These are phyloP conservation scores for Catagonus wagneri DNA, from an alignment of 2,113 vertebrate species.

Conservation along the genomic window DNA sequence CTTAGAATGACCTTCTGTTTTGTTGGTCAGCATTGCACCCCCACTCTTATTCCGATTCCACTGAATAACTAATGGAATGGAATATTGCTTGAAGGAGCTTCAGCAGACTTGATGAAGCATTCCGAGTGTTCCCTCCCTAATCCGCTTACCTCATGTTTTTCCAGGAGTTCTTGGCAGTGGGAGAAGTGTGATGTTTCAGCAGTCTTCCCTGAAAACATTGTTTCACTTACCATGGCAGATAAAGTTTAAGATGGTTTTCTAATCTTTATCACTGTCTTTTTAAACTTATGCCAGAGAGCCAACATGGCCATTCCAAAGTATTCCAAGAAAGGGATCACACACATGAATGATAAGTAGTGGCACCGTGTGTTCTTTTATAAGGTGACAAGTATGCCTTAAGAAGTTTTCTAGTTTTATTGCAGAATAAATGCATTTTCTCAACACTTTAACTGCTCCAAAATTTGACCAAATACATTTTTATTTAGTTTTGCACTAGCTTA, in stretches of 20 bases:
- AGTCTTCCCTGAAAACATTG: slow-evolving; percentile 58
- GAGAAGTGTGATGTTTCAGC: slow-evolving; percentile 69
- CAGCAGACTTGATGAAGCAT: slow-evolving; percentile 75
- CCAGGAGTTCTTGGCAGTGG: slow-evolving; percentile 72
- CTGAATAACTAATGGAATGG: slow-evolving; percentile 77
- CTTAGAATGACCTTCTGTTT: slow-evolving; percentile 69
- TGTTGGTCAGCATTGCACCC: slow-evolving; percentile 68
- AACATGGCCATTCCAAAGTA: slow-evolving; percentile 42
- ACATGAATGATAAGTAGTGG: neutral
- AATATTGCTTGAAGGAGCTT: slow-evolving; percentile 64
- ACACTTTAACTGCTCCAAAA: slow-evolving; percentile 33
- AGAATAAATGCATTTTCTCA: slow-evolving; percentile 36
- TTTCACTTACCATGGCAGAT: slow-evolving; percentile 48
- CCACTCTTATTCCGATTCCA: slow-evolving; percentile 67
- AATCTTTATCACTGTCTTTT: slow-evolving; percentile 36
- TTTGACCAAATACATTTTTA: slow-evolving; percentile 42
- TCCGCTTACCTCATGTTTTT: slow-evolving; percentile 76
- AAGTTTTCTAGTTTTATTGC: slow-evolving; percentile 20
- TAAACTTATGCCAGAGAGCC: slow-evolving; percentile 15
- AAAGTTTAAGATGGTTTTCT: slow-evolving; percentile 19
- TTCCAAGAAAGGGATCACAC: neutral
- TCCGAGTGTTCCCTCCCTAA: slow-evolving; percentile 67
- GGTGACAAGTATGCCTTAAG: neutral
- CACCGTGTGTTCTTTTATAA: neutral
- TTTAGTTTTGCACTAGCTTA: too few relatives aligned